Evolutionary conservation across 2,113 vertebrate species (phyloP).

Genomic region (Taxidea taxus): DNA sequence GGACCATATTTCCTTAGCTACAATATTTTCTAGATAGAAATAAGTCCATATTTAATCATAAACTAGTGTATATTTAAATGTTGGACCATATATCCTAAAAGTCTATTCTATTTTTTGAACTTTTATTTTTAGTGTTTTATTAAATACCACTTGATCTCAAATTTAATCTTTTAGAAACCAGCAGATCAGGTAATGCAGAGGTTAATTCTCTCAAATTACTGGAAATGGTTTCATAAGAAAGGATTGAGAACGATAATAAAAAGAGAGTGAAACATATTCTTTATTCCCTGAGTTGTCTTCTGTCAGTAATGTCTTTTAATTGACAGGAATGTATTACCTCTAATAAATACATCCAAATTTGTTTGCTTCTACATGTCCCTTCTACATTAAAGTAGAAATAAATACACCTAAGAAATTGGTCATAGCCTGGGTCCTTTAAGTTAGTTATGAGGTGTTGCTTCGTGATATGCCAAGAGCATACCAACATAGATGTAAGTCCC

Average conservation of each 20-base stretch:
- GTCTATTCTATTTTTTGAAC: background rate
- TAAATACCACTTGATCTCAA: background rate
- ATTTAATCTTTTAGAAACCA: background rate
- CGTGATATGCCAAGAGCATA: background rate
- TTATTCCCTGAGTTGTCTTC: background rate
- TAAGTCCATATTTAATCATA: background rate
- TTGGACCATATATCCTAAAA: background rate
- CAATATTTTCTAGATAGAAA: constrained; percentile 9
- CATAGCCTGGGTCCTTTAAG: background rate
- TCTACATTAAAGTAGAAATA: background rate
- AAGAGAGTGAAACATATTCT: background rate
- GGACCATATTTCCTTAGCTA: background rate
- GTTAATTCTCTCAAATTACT: background rate
- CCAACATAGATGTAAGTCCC: background rate
- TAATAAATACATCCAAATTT: background rate
- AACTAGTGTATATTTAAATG: background rate
- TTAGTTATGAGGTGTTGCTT: background rate
- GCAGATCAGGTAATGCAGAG: background rate
- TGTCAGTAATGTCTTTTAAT: background rate
- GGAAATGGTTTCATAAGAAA: background rate
- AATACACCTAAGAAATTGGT: background rate
- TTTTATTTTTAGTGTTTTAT: background rate
- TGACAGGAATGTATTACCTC: background rate
- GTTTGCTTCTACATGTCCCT: background rate
- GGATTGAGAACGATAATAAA: background rate